A percentile compares a stretch with the other conserved stretches of the same genome.
Evolutionary conservation across 2,113 vertebrate genomes (phyloP).

Genomic region (Prionailurus bengalensis): DNA sequence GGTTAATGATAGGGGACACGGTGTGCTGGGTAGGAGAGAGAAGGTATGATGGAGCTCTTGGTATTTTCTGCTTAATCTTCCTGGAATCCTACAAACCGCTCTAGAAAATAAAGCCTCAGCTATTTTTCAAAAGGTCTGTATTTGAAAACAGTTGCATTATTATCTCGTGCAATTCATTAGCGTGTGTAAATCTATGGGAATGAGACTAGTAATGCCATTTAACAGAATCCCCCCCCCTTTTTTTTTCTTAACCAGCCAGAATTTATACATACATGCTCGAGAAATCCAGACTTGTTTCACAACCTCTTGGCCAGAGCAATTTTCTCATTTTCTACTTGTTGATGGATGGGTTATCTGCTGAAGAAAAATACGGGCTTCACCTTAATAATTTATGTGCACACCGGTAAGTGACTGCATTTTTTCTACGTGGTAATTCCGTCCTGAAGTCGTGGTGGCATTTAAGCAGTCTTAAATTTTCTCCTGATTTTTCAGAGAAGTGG

Average conservation of each 20-base stretch:
- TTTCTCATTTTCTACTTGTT: constrained; percentile 95
- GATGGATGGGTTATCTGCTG: constrained; percentile 93
- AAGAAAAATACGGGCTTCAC: constrained; percentile 92
- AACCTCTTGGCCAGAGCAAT: constrained; percentile 91
- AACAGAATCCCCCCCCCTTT: constrained; percentile 70
- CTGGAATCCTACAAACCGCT: background rate
- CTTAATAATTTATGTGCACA: constrained; percentile 90
- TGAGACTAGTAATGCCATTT: background rate
- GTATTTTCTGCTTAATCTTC: background rate
- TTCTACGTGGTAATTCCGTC: background rate
- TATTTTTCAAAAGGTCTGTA: background rate
- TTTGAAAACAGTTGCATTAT: background rate
- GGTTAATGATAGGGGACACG: fast-evolving
- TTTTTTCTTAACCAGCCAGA: constrained; percentile 88
- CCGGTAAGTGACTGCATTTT: constrained; percentile 86
- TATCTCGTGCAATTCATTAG: background rate
- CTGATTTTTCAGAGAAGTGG: background rate
- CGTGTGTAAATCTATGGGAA: background rate
- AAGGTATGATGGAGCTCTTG: background rate
- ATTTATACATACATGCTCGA: constrained; percentile 95
- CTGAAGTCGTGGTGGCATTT: background rate
- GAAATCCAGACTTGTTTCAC: constrained; percentile 92
- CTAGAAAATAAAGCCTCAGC: background rate
- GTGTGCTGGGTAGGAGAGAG: too few relatives aligned
- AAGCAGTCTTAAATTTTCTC: background rate